Evolutionary conservation across 2,888 invertebrate species (phyloP).

Genomic region (Hirtodrosophila duncani): DNA sequence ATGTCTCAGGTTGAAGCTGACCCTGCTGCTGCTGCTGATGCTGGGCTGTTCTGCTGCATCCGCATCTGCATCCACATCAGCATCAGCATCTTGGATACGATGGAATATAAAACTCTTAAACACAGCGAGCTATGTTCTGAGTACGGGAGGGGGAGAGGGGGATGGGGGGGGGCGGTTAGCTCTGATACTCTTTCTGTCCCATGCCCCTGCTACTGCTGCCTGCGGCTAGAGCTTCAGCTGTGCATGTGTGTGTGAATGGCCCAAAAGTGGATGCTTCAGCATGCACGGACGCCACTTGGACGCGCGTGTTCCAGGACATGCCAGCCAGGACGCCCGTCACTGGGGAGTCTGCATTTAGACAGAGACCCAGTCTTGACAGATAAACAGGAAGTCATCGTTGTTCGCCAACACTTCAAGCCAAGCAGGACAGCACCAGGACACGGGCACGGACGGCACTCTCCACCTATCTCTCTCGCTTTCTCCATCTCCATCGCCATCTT

Average conservation of each 20-base stretch:
- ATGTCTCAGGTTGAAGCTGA: slow-evolving; percentile 16
- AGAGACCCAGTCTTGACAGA: slow-evolving; percentile 51
- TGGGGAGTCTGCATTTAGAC: too few species aligned
- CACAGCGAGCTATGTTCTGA: slow-evolving; percentile 34
- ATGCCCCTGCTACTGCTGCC: not conserved
- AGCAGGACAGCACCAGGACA: not conserved
- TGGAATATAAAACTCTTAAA: slow-evolving; percentile 49
- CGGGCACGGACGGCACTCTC: too few species aligned
- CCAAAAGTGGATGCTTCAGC: slow-evolving; percentile 70
- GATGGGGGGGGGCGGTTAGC: not conserved
- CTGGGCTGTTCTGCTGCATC: too few species aligned
- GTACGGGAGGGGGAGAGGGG: not conserved
- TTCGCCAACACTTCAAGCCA: slow-evolving; percentile 62
- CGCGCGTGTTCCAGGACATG: slow-evolving; percentile 7
- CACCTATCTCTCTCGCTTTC: too few species aligned
- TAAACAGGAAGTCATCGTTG: slow-evolving; percentile 67
- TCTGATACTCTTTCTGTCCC: not conserved
- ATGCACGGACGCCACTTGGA: slow-evolving; percentile 69
- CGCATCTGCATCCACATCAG: too few species aligned
- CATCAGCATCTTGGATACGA: slow-evolving; percentile 36
- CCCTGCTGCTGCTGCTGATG: slow-evolving; percentile 8
- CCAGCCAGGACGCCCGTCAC: slow-evolving; percentile 9
- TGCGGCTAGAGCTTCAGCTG: not conserved
- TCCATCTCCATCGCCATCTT: too few species aligned
- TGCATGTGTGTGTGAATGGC: slow-evolving; percentile 61